These are phyloP conservation scores for Meda fulgida DNA, from an alignment of 2,797 vertebrate genomes.

Conservation along the genomic window DNA sequence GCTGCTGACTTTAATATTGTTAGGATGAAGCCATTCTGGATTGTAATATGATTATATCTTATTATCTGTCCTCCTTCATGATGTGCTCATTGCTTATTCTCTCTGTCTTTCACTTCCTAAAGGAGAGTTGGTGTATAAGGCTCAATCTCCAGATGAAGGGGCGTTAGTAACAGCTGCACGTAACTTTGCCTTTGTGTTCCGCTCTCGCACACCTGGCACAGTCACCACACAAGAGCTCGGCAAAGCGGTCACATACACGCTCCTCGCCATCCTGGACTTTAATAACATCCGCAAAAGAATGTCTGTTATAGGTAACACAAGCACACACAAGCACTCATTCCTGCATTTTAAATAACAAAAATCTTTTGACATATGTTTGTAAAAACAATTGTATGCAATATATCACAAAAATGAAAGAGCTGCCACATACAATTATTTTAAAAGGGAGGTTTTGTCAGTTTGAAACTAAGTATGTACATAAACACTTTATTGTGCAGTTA, in stretches of 20 bases:
- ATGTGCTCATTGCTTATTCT: background rate
- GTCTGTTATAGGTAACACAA: slow-evolving; percentile 88
- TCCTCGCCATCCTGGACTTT: slow-evolving; percentile 94
- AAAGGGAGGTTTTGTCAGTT: background rate
- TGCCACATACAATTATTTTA: background rate
- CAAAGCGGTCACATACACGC: slow-evolving; percentile 84
- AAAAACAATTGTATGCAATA: background rate
- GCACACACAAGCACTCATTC: background rate
- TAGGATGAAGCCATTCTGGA: slow-evolving; percentile 9
- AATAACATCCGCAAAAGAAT: slow-evolving; percentile 95
- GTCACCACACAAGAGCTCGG: slow-evolving; percentile 88
- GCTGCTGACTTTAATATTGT: slow-evolving; percentile 27
- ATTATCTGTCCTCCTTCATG: slow-evolving; percentile 4
- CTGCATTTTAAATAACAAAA: background rate
- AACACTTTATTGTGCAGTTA: background rate
- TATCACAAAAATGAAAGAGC: background rate
- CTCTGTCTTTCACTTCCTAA: slow-evolving; percentile 36
- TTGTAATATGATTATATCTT: slow-evolving; percentile 31
- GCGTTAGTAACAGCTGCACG: slow-evolving; percentile 90
- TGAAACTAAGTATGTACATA: background rate
- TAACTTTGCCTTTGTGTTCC: slow-evolving; percentile 93
- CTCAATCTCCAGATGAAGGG: slow-evolving; percentile 93
- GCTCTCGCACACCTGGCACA: slow-evolving; percentile 88
- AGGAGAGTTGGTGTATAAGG: slow-evolving; percentile 92
- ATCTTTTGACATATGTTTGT: background rate